Conservation (phyloP, 1,140 invertebrate species). For the Macrosteles quadrilineatus region DNA sequence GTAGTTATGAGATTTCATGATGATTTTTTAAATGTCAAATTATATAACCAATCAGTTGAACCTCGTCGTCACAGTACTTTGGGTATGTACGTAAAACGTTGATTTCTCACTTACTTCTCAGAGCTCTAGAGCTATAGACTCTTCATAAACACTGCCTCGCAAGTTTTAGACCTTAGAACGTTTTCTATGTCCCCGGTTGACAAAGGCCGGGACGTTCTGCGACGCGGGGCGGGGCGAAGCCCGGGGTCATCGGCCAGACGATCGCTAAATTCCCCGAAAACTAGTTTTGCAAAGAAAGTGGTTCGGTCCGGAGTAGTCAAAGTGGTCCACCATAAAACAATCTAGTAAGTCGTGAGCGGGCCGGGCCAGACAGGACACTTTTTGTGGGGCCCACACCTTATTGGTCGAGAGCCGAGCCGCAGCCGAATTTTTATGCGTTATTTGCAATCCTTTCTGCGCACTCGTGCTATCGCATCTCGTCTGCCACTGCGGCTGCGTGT, state of each 20-base stretch:
- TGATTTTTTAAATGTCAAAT: too few relatives aligned
- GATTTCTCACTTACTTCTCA: too few relatives aligned
- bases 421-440: constrained; percentile 17
- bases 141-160: too few relatives aligned
- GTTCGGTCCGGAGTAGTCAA: constrained; percentile 5
- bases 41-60: too few relatives aligned
- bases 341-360: constrained; percentile 19
- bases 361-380: constrained; percentile 2
- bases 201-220: not conserved
- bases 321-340: constrained; percentile 22
- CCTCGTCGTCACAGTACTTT: too few relatives aligned
- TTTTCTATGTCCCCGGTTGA: not conserved
- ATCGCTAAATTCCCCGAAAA: constrained; percentile 19
- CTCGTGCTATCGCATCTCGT: too few relatives aligned
- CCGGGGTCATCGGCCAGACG: constrained; percentile 14
- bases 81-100: too few relatives aligned
- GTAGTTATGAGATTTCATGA: too few relatives aligned
- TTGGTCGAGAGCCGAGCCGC: not conserved
- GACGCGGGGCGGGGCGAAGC: not conserved
- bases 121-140: too few relatives aligned
- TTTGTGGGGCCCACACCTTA: not conserved
- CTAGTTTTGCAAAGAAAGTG: constrained; percentile 26
- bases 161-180: too few relatives aligned
- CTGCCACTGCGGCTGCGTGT: too few relatives aligned
- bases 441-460: not conserved